Evolutionary conservation across 2,797 vertebrate genomes (phyloP).

Genomic region (Caiman crocodilus): DNA sequence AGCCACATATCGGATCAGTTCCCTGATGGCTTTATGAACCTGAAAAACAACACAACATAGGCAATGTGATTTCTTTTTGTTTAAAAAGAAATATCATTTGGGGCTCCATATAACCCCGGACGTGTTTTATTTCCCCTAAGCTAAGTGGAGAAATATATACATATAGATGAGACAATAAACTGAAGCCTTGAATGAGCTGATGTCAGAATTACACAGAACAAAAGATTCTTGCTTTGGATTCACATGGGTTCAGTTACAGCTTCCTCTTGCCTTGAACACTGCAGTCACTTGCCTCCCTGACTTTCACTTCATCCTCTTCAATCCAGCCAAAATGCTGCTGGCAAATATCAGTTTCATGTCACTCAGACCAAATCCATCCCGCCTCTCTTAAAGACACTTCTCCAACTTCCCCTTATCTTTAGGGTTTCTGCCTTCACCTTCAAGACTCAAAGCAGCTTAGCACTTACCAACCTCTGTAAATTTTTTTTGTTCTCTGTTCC

Average conservation of each 20-base stretch:
- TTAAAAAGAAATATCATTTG: neutral
- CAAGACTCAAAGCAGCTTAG: neutral
- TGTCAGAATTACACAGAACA: neutral
- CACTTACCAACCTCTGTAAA: too few species aligned
- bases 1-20: constrained; percentile 70
- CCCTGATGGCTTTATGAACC: constrained; percentile 56
- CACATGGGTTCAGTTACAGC: neutral
- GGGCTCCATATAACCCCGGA: neutral
- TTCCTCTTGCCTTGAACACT: neutral
- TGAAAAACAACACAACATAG: neutral
- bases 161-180: neutral
- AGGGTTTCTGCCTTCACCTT: neutral
- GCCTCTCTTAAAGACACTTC: neutral
- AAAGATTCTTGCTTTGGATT: neutral
- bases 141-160: neutral
- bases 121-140: neutral
- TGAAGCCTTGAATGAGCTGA: neutral
- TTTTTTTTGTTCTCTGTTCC: neutral
- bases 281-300: neutral
- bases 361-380: neutral
- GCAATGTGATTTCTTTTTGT: neutral
- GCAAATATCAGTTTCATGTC: neutral
- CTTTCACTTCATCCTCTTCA: neutral
- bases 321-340: neutral
- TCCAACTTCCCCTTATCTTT: neutral